Evolutionary conservation across 1,140 invertebrate genomes (phyloP).

Genomic region (Drosophila fuyamai): DNA sequence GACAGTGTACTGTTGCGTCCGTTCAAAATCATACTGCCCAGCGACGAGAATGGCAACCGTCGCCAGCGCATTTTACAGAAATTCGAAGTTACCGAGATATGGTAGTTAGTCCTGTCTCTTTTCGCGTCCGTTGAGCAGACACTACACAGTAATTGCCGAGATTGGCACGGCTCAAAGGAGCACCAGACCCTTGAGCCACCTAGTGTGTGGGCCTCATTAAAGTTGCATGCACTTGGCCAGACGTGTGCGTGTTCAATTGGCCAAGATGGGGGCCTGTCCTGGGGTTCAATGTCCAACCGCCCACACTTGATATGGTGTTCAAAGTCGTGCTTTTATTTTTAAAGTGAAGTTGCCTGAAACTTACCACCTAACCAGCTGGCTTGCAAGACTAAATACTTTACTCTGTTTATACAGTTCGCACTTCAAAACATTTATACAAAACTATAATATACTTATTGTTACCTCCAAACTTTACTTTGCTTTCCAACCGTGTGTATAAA

Average conservation of each 20-base stretch:
- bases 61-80: constrained; percentile 78
- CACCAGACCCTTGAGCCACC: constrained; percentile 12
- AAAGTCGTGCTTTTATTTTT: background rate
- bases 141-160: constrained; percentile 55
- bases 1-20: constrained; percentile 77
- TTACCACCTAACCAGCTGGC: background rate
- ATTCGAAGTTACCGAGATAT: constrained; percentile 83
- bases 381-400: constrained; percentile 5
- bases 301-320: constrained; percentile 58
- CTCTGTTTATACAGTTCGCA: constrained; percentile 26
- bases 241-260: constrained; percentile 71
- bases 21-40: constrained; percentile 77
- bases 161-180: constrained; percentile 25
- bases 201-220: constrained; percentile 33
- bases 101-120: constrained; percentile 61
- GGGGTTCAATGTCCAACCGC: constrained; percentile 54
- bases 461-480: background rate
- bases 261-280: constrained; percentile 38
- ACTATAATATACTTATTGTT: constrained; percentile 2
- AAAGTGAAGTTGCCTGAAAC: background rate
- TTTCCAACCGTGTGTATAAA: constrained; percentile 20
- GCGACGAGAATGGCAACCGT: constrained; percentile 71
- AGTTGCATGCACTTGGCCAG: constrained; percentile 38
- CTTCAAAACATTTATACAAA: constrained; percentile 1
- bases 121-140: constrained; percentile 41